phyloP scores from a whole-genome alignment of 2,888 invertebrate genomes.

The Calameuta filiformis region DNA sequence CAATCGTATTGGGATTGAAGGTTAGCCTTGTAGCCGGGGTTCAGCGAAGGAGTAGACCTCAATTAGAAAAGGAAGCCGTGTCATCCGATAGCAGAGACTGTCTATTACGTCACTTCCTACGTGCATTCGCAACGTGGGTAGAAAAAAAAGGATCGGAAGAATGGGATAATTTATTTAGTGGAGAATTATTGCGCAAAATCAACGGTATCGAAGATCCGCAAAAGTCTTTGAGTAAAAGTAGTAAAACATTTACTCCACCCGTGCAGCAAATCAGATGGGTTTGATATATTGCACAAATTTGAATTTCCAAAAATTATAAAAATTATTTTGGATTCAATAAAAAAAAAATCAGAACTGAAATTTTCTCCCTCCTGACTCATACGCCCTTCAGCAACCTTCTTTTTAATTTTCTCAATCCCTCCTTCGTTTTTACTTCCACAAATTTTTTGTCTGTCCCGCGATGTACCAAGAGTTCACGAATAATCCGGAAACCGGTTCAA shows the following conservation, averaged over 20 bases:
- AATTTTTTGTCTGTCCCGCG: neutral
- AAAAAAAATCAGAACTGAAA: neutral
- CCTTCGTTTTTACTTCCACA: neutral
- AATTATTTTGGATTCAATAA: neutral
- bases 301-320: neutral
- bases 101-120: neutral
- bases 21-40: neutral
- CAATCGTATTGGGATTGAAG: neutral
- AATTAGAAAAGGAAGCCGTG: conserved; percentile 3
- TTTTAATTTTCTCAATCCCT: neutral
- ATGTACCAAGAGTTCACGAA: neutral
- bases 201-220: too few relatives aligned
- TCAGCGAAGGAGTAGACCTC: neutral
- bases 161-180: neutral
- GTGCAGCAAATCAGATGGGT: neutral
- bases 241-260: too few relatives aligned
- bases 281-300: neutral
- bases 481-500: neutral
- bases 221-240: too few relatives aligned
- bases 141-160: neutral
- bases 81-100: neutral
- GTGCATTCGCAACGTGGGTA: neutral
- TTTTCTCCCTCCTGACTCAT: neutral
- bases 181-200: neutral
- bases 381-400: too few relatives aligned